Evolutionary conservation across 2,888 invertebrate species (phyloP), one percentile per base, ranked within the genome.

Genomic region (Diarsia dahlii): DNA sequence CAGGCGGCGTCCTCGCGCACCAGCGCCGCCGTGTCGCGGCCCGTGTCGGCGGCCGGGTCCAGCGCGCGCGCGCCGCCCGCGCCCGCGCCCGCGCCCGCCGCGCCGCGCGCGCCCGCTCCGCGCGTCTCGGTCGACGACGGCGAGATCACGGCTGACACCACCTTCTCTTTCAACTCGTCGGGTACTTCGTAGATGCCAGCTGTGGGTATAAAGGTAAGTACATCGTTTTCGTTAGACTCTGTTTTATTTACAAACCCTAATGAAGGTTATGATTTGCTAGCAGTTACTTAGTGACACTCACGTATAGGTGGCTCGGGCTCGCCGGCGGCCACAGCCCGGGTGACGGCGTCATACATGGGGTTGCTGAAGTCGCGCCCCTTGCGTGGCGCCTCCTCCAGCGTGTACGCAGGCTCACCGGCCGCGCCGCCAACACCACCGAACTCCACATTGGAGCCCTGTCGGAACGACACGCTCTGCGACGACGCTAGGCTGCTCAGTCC

Each of bases 311-410:
- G 91, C 18, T 93, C 94, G 0, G 92, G 91, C n/a, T 93, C 93
- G 1, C 90, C 93, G 54, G 91, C 90, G 56, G 91, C 91, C 83
- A 97, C 97, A 71, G 97, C 97, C 84, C 97, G 97, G 86, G 98
- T 98, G 74, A 98, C 98, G 67, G 99, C 99, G 91, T 99, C 99
- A 95, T 99, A 99, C 98, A 99, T 99, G 67, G 99, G 99, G 96
- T 99, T 99, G 91, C 99, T 98, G 97, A 99, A 99, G 95, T 99
- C 99, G 71, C 99, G 97, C 76, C 98, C 98, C 94, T 98, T 99
- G 87, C 97, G 97, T 87, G 93, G 90, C 52, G 90, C 88, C 82
- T 98, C 98, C 89, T 98, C 98, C 89, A 99, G 91, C 72, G 96
- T 98, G 94, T 98, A 98, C 78, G 98, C 98, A 60, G 98, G 97